A percentile compares a stretch with the other conserved stretches of the same genome.
phyloP scores from a whole-genome alignment of 2,797 vertebrate genomes.

The Ataeniobius toweri region DNA sequence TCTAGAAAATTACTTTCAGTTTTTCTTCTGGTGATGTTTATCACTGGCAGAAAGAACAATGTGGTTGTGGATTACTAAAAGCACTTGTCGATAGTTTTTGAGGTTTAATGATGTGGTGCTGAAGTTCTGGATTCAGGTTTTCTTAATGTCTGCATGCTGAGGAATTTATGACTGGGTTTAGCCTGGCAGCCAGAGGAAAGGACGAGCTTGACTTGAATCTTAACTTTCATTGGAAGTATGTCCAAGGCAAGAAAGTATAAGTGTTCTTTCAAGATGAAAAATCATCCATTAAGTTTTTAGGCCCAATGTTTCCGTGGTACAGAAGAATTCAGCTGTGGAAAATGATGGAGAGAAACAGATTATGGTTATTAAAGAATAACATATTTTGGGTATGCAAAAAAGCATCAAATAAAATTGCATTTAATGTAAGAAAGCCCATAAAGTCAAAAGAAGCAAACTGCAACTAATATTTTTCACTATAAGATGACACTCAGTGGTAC shows the following conservation, averaged over 20 bases:
- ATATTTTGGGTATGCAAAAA: background rate
- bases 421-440: background rate
- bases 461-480: background rate
- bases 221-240: slow-evolving; percentile 20
- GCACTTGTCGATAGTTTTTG: slow-evolving; percentile 20
- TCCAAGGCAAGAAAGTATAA: slow-evolving; percentile 35
- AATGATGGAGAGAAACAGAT: slow-evolving; percentile 12
- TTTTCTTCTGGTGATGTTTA: slow-evolving; percentile 27
- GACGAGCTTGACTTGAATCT: slow-evolving; percentile 2
- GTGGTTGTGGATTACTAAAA: slow-evolving; percentile 25
- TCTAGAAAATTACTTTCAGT: slow-evolving; percentile 26
- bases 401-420: background rate
- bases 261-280: slow-evolving; percentile 38
- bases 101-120: slow-evolving; percentile 23
- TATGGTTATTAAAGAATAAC: background rate
- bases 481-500: background rate
- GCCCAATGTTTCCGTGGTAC: slow-evolving; percentile 14
- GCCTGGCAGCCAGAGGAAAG: slow-evolving; percentile 28
- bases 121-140: slow-evolving; percentile 24
- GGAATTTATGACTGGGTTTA: slow-evolving; percentile 39
- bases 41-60: slow-evolving; percentile 14
- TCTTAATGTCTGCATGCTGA: slow-evolving; percentile 62
- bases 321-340: slow-evolving; percentile 34
- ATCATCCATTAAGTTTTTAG: slow-evolving; percentile 35
- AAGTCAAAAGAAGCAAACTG: background rate